phyloP scores from a whole-genome alignment of 2,113 vertebrate species.

The Crotalus helleri region DNA sequence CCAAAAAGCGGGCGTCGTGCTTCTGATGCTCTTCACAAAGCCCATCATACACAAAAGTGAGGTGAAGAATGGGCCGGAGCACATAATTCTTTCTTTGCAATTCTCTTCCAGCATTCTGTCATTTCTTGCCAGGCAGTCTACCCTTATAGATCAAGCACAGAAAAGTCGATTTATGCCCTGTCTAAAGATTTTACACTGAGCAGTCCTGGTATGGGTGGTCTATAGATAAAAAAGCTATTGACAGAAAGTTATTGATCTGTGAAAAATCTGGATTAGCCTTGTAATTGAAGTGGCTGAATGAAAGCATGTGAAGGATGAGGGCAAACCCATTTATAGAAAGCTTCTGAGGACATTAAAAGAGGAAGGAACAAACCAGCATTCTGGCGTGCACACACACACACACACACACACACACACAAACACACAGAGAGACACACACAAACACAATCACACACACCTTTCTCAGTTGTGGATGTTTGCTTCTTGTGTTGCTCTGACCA shows the following conservation, averaged over 20 bases:
- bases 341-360: not conserved
- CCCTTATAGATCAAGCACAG: conserved; percentile 2
- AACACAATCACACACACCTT: not conserved
- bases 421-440: too few species aligned
- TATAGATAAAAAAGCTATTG: not conserved
- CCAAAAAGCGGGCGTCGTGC: not conserved
- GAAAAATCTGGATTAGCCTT: not conserved
- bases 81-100: conserved; percentile 8
- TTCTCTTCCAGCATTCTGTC: not conserved
- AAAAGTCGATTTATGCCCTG: conserved; percentile 38
- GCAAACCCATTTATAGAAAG: not conserved
- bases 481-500: not conserved
- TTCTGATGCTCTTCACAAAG: conserved; percentile 7
- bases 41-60: conserved; percentile 7
- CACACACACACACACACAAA: not conserved
- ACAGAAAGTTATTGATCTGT: not conserved
- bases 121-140: not conserved
- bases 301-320: not conserved
- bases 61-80: not conserved
- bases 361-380: not conserved
- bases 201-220: not conserved
- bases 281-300: not conserved
- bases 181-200: conserved; percentile 16
- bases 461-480: not conserved
- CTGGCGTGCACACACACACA: not conserved